Base-by-base conservation (phyloP, 1,140 invertebrate species). In the Eulimnadia texana region DNA sequence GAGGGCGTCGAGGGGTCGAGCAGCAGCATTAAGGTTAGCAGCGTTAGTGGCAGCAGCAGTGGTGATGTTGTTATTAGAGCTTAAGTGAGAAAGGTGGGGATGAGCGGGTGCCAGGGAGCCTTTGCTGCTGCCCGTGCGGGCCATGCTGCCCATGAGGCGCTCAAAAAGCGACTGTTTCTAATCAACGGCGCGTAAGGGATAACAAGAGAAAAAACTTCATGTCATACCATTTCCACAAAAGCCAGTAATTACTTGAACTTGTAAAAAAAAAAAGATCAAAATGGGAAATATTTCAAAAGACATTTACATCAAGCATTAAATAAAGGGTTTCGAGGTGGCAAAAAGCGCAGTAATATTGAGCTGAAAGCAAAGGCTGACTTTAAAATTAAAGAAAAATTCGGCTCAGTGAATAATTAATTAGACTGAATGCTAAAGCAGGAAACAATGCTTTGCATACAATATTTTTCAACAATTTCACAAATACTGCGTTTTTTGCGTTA, bases 61-160 rank as follows among this genome's bases (percentile, higher is more conserved):
- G n/a, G 55, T 57, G 55, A 27, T 29, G 33, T 33, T 33, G 55
- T 27, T 29, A 33, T 57, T 57, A 33, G 55, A 57, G 33, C 29
- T 57, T 29, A 33, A 33, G 55, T 57, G 55, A 57, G 55, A 27
- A 42, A 16, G 33, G 42, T 61, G 60, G 53, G 60, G 50, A 52
- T 61, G 60, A 10, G 60, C 49, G 51, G 51, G 60, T 23, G 25
- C 27, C 27, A 68, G 58, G 27, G 67, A 68, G 28, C 66, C 67
- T 59, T 66, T 54, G 56, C 63, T 74, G 13, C 62, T 64, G 20
- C 67, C 67, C 59, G 63, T 77, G 66, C 76, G 69, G 66, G 82
- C 74, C 62, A 83, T 61, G 33, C 55, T 68, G 61, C 68, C 68
- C 68, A 69, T 69, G 51, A 69, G 62, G 29, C 68, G 68, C 62